These are phyloP conservation scores for Microtus ochrogaster DNA, from an alignment of 2,113 vertebrate genomes.

Conservation along the genomic window DNA sequence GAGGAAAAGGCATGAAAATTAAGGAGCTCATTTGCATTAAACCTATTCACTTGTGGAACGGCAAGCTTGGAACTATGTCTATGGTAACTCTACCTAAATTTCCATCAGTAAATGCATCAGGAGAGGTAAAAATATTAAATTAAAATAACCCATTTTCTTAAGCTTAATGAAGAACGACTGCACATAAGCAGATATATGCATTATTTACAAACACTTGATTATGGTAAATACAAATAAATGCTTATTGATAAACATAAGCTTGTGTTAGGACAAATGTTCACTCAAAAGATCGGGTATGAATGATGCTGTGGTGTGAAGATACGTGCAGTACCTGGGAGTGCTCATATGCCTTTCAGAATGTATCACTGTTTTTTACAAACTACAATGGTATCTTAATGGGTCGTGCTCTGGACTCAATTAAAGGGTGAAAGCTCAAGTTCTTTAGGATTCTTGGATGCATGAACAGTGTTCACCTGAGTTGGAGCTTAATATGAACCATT, in stretches of 20 bases:
- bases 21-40: rapidly evolving
- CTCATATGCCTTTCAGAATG: not conserved
- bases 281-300: not conserved
- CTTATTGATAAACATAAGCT: conserved; percentile 5
- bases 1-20: conserved; percentile 56
- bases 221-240: not conserved
- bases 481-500: conserved; percentile 79
- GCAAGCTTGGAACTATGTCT: not conserved
- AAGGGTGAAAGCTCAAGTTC: conserved; percentile 77
- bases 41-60: conserved; percentile 58
- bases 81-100: not conserved
- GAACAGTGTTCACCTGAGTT: conserved; percentile 79
- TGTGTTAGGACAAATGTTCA: not conserved
- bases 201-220: conserved; percentile 46
- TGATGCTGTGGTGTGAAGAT: not conserved
- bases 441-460: conserved; percentile 72
- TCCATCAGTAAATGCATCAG: conserved; percentile 23
- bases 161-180: conserved; percentile 46
- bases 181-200: not conserved
- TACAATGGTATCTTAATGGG: conserved; percentile 58
- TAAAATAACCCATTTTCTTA: conserved; percentile 50
- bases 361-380: conserved; percentile 59
- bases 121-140: not conserved
- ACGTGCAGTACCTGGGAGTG: not conserved
- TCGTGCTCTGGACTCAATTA: conserved; percentile 64